These are phyloP conservation scores for Pleuronectes platessa DNA, from an alignment of 2,113 vertebrate genomes.

Conservation along the genomic window DNA sequence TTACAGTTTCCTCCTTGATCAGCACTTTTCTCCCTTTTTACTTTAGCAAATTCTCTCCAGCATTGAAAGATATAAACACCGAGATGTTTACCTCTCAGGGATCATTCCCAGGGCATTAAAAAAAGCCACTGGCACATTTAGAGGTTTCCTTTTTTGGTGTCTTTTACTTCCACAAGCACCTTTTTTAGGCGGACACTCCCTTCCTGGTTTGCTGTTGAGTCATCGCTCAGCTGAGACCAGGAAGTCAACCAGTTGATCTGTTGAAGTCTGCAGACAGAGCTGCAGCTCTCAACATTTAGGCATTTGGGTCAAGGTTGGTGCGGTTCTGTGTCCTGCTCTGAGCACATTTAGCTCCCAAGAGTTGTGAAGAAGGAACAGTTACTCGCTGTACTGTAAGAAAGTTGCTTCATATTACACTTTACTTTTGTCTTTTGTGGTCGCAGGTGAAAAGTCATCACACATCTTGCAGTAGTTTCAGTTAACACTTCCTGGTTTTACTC, in stretches of 20 bases:
- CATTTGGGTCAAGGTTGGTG: constrained; percentile 52
- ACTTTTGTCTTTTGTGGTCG: background rate
- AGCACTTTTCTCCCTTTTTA: constrained; percentile 9
- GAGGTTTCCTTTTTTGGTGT: background rate
- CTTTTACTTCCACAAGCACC: background rate
- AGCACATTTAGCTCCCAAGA: constrained; percentile 30
- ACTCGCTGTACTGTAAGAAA: background rate
- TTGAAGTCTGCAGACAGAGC: constrained; percentile 8
- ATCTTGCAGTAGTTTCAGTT: background rate
- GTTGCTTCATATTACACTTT: background rate
- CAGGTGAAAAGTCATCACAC: too few species aligned
- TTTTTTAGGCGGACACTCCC: constrained; percentile 29
- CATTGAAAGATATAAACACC: background rate
- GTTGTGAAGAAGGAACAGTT: constrained; percentile 1
- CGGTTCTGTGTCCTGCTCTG: constrained; percentile 29
- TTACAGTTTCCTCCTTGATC: constrained; percentile 33
- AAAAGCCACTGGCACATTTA: too few species aligned
- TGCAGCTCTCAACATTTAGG: background rate
- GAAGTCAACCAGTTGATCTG: constrained; percentile 7
- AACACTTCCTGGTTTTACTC: background rate
- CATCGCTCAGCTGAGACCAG: constrained; percentile 43
- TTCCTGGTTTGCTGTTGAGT: constrained; percentile 47
- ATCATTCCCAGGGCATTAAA: too few species aligned
- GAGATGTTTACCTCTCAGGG: too few species aligned
- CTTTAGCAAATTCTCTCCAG: too few species aligned